Conservation (phyloP, 1,140 invertebrate genomes). For the Prorops nasuta region DNA sequence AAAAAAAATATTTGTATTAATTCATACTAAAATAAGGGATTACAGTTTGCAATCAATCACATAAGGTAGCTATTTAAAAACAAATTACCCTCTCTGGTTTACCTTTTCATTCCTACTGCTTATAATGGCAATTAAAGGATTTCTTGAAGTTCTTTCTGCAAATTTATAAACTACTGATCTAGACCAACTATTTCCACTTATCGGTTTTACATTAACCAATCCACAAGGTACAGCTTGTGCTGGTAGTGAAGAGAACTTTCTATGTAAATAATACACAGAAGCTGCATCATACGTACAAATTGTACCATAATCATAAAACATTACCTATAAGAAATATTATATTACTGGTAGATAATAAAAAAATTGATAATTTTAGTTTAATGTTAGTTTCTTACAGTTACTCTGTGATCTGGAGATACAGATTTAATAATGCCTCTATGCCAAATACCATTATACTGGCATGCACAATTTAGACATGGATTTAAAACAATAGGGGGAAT, state of each 20-base stretch:
- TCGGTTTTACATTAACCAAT: slow-evolving; percentile 37
- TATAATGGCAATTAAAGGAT: slow-evolving; percentile 29
- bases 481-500: slow-evolving; percentile 39
- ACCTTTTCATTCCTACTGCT: neutral
- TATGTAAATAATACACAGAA: slow-evolving; percentile 38
- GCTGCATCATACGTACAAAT: slow-evolving; percentile 31
- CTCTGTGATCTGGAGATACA: slow-evolving; percentile 32
- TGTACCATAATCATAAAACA: slow-evolving; percentile 52
- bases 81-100: slow-evolving; percentile 1
- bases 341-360: slow-evolving; percentile 4
- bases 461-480: slow-evolving; percentile 43
- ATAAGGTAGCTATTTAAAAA: neutral
- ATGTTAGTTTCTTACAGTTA: slow-evolving; percentile 29
- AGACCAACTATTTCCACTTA: slow-evolving; percentile 25
- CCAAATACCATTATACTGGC: slow-evolving; percentile 38
- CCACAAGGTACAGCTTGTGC: slow-evolving; percentile 49
- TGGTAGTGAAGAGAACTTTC: slow-evolving; percentile 36
- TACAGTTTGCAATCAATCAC: neutral
- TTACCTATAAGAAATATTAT: slow-evolving; percentile 31
- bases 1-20: slow-evolving; percentile 13
- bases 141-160: slow-evolving; percentile 7
- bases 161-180: slow-evolving; percentile 22
- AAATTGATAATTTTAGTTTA: slow-evolving; percentile 2
- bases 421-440: slow-evolving; percentile 44
- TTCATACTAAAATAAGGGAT: neutral